Conservation (phyloP, 2,797 vertebrate genomes). For the Alcedo atthis region DNA sequence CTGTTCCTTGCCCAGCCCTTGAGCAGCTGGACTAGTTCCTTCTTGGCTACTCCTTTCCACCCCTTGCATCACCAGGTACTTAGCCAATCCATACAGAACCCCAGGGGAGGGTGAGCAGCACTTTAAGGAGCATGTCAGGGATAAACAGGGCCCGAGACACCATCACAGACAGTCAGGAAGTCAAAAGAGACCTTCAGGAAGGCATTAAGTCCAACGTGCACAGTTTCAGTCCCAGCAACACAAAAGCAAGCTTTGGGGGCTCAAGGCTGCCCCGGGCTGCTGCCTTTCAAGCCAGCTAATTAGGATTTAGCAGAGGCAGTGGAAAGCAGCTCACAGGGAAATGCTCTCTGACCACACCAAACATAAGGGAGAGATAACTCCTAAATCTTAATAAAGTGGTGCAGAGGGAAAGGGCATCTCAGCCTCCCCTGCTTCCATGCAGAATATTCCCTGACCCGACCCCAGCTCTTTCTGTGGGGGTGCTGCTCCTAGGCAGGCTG, state of each 20-base stretch:
- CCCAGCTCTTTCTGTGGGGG: background rate
- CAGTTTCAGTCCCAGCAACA: conserved; percentile 4
- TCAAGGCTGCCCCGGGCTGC: background rate
- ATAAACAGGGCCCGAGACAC: conserved; percentile 1
- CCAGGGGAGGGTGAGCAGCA: background rate
- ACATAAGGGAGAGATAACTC: background rate
- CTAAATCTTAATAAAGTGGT: background rate
- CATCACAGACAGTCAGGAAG: background rate
- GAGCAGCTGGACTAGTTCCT: background rate
- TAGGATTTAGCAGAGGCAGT: conserved; percentile 23
- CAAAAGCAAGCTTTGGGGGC: background rate
- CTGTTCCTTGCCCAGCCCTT: background rate
- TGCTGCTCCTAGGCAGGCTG: background rate
- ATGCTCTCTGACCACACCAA: background rate
- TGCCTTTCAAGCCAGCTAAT: conserved; percentile 38
- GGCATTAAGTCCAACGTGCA: background rate
- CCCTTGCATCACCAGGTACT: background rate
- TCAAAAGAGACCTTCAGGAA: background rate
- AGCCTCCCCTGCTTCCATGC: background rate
- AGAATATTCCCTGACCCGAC: background rate
- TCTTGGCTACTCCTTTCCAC: background rate
- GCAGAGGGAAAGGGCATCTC: background rate
- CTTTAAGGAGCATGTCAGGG: background rate
- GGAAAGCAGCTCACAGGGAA: background rate
- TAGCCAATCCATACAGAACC: background rate